Base-by-base conservation (phyloP, 2,888 invertebrate genomes). In the Temnothorax ravouxi region DNA sequence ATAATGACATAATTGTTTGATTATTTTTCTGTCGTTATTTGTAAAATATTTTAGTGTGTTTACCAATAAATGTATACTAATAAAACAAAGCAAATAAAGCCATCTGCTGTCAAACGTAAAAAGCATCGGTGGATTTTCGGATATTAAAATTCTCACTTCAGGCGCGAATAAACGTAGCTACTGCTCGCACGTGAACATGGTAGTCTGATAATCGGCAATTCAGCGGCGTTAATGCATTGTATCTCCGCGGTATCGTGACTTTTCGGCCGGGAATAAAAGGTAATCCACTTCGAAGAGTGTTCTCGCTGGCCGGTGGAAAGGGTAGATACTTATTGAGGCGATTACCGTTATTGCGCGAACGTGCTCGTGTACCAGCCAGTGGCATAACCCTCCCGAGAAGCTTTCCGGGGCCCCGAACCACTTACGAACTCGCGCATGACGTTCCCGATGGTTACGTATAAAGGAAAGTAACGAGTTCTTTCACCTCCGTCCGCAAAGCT, bases 321-420 rank as follows among this genome's bases (percentile, higher is more conserved):
- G 89, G 86, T 80, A 83, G 89, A 87, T 89, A 89, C 88, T 89
- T 89, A 89, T 89, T 89, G 89, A 67, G 86, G 84, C 87, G 90
- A 89, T 89, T 90, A 89, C 87, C 90, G 87, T 89, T 89, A 89
- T 89, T 89, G 89, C 90, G 85, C 71, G 90, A 89, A 89, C 89
- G 89, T 89, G 89, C 87, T 84, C 83, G 76, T 87, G 90, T 89
- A 87, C 89, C 89, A 89, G 88, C 85, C 86, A 87, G 67, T 80
- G 89, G 89, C 88, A 89, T 88, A 86, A 89, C 87, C 89, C 86
- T 21, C 34, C 62, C 54, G 87, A 76, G 88, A 76, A 88, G 89
- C 88, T 88, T 89, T 89, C 76, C 89, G 81, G 83, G 84, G 84
- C 87, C 87, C 77, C 75, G 67, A 86, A 72, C 83, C 88, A 86